A percentile compares a stretch with the other conserved stretches of the same genome.
Evolutionary conservation across 2,797 vertebrate genomes (phyloP).

Genomic region (Sylvia borin): DNA sequence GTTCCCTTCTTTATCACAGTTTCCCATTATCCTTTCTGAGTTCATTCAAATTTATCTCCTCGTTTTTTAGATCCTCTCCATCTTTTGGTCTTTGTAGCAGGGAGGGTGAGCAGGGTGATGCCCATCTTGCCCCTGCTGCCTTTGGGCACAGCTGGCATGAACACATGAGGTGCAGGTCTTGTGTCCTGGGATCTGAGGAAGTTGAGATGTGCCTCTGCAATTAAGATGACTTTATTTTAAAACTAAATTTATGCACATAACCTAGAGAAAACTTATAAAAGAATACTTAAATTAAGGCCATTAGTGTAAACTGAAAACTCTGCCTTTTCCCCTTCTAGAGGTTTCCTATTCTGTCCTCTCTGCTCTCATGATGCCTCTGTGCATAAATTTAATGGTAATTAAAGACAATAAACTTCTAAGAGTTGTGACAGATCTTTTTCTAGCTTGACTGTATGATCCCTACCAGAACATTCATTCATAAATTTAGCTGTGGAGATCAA

Average conservation of each 20-base stretch:
- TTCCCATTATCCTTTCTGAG: not conserved
- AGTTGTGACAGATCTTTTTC: not conserved
- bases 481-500: not conserved
- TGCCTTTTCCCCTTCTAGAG: not conserved
- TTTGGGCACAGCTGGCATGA: not conserved
- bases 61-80: not conserved
- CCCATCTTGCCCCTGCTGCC: not conserved
- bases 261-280: not conserved
- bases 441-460: not conserved
- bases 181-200: not conserved
- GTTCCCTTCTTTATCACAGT: not conserved
- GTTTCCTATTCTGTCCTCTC: not conserved
- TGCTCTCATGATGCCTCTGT: not conserved
- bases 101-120: accelerated
- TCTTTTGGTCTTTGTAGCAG: not conserved
- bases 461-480: not conserved
- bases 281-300: not conserved
- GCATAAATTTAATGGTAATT: not conserved
- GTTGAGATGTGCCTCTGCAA: not conserved
- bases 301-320: not conserved
- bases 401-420: not conserved
- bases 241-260: not conserved
- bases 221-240: not conserved
- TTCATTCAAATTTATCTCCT: not conserved
- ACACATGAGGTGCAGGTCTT: not conserved